These are phyloP conservation scores for Meteorus colon DNA, from an alignment of 2,888 invertebrate genomes.

Conservation along the genomic window DNA sequence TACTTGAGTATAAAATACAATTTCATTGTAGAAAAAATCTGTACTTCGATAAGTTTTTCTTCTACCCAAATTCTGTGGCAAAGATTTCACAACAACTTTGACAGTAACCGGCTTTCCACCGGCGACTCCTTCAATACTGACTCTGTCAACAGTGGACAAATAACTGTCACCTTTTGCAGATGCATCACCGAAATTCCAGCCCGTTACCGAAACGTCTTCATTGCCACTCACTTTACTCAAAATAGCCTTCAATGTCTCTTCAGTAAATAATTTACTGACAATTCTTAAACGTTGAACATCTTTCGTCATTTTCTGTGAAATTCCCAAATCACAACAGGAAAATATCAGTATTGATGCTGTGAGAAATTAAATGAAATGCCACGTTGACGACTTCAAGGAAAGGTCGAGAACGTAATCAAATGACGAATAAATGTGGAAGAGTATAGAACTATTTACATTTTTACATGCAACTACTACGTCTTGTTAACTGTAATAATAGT, in stretches of 20 bases:
- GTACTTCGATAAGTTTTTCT: slow-evolving; percentile 79
- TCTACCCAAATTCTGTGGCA: slow-evolving; percentile 79
- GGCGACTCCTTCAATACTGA: slow-evolving; percentile 75
- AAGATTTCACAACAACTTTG: slow-evolving; percentile 79
- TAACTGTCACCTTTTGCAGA: slow-evolving; percentile 82
- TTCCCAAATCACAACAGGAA: too few relatives aligned
- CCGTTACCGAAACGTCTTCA: slow-evolving; percentile 65
- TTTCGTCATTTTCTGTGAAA: slow-evolving; percentile 43
- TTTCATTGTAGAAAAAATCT: slow-evolving; percentile 83
- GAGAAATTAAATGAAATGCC: too few relatives aligned
- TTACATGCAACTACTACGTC: too few relatives aligned
- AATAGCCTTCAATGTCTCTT: slow-evolving; percentile 71
- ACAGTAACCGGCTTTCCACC: slow-evolving; percentile 68
- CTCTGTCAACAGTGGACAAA: slow-evolving; percentile 79
- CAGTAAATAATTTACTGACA: slow-evolving; percentile 69
- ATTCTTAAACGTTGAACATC: slow-evolving; percentile 46
- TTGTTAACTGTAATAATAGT: too few relatives aligned
- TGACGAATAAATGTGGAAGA: too few relatives aligned
- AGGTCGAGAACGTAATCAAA: too few relatives aligned
- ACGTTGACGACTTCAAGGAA: too few relatives aligned
- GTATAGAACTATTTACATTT: too few relatives aligned
- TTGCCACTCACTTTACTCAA: slow-evolving; percentile 66
- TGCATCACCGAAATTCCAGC: slow-evolving; percentile 72
- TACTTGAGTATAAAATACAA: slow-evolving; percentile 77
- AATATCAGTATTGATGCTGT: too few relatives aligned